Conservation (phyloP, 2,113 vertebrate species). For the Microtus montanus region DNA sequence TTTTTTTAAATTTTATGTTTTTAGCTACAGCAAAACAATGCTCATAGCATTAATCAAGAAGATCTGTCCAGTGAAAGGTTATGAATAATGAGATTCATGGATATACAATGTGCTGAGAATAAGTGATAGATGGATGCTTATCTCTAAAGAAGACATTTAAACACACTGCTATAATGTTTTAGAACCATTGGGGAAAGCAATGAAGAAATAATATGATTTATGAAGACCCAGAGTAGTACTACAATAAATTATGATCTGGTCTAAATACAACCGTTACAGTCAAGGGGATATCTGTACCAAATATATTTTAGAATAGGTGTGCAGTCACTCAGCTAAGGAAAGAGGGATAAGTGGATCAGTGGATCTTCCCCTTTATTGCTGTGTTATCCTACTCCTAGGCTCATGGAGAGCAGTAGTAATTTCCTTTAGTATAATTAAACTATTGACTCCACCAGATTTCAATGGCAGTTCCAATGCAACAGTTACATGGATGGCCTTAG, state of each 20-base stretch:
- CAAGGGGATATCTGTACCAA: neutral
- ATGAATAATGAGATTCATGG: too few species aligned
- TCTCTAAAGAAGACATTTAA: too few species aligned
- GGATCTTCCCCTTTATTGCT: neutral
- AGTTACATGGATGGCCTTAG: neutral
- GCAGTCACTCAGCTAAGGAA: neutral
- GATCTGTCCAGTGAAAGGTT: too few species aligned
- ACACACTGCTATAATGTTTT: neutral
- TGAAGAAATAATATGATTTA: neutral
- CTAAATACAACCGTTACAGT: neutral
- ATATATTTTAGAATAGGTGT: neutral
- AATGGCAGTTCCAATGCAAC: neutral
- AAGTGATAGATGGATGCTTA: neutral
- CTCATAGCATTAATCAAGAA: too few species aligned
- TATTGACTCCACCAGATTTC: neutral
- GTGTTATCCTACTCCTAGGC: neutral
- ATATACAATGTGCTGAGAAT: too few species aligned
- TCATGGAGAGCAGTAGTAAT: neutral
- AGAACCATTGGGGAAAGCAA: neutral
- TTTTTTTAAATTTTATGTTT: too few species aligned
- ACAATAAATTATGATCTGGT: neutral
- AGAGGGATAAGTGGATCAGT: rapidly evolving
- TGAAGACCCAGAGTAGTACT: neutral
- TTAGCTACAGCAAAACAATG: too few species aligned
- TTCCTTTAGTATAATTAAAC: neutral